phyloP scores from a whole-genome alignment of 2,888 invertebrate species.

The Agriopis aurantiaria region DNA sequence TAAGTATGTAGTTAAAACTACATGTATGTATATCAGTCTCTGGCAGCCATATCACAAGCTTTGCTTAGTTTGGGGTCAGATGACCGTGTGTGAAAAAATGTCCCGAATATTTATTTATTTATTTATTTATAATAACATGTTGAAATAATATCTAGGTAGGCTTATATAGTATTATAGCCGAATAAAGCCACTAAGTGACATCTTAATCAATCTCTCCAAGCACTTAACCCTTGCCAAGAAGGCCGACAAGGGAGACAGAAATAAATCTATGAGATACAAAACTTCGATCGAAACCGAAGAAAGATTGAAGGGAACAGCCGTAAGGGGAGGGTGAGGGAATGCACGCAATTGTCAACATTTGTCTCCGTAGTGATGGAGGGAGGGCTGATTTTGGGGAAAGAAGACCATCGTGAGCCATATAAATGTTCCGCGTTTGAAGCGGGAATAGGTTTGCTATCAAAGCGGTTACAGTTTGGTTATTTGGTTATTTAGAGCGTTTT shows the following conservation, averaged over 20 bases:
- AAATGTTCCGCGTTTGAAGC: constrained; percentile 4
- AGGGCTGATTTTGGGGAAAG: constrained; percentile 10
- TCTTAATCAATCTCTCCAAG: constrained; percentile 13
- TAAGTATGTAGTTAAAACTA: too few relatives aligned
- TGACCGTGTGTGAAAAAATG: too few relatives aligned
- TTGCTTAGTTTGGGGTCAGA: too few relatives aligned
- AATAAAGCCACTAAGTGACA: not conserved
- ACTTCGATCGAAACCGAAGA: constrained; percentile 39
- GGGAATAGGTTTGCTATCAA: constrained; percentile 2
- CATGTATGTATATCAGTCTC: too few relatives aligned
- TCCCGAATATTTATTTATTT: too few relatives aligned
- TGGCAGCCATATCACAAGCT: too few relatives aligned
- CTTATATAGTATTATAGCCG: too few relatives aligned
- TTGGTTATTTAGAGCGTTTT: not conserved
- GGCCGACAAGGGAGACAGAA: constrained; percentile 33
- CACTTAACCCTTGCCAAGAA: constrained; percentile 27
- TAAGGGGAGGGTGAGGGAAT: constrained; percentile 27
- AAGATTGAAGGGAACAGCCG: constrained; percentile 47
- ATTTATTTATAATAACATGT: too few relatives aligned
- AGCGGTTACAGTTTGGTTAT: not conserved
- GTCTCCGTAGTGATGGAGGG: constrained; percentile 27
- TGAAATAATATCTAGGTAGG: too few relatives aligned
- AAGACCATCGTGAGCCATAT: not conserved
- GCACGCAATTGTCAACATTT: constrained; percentile 43
- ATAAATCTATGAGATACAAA: constrained; percentile 40